phyloP scores from a whole-genome alignment of 2,888 invertebrate genomes.

The Sinhomidia bicolor region DNA sequence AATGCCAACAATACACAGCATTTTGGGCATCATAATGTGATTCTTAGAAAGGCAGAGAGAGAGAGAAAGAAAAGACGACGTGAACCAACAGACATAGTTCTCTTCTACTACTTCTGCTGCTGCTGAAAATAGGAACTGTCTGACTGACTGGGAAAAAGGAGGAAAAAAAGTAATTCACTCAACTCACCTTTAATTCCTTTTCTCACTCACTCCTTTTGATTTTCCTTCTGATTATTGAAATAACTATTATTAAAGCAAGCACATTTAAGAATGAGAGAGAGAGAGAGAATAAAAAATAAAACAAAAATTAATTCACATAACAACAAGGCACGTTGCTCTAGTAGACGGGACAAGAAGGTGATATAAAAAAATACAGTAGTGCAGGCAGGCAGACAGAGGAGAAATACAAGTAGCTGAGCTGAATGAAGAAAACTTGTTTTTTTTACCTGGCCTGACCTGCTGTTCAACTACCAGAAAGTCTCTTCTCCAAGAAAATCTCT shows the following conservation, averaged over 20 bases:
- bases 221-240: no score
- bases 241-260: no score
- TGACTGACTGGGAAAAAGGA: background rate
- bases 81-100: background rate
- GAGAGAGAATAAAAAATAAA: no score
- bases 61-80: no score
- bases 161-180: background rate
- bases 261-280: no score
- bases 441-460: background rate
- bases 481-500: conserved; percentile 46
- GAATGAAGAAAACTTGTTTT: conserved; percentile 35
- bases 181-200: background rate
- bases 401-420: background rate
- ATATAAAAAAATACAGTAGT: background rate
- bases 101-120: no score
- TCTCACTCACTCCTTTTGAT: no score
- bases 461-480: background rate
- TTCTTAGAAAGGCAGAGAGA: background rate
- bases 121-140: background rate
- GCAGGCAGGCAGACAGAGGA: background rate
- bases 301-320: background rate
- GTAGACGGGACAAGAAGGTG: no score
- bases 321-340: background rate
- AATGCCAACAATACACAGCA: conserved; percentile 22
- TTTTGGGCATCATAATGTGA: background rate